Evolutionary conservation across 2,797 vertebrate species (phyloP).

Genomic region (Balearica regulorum): DNA sequence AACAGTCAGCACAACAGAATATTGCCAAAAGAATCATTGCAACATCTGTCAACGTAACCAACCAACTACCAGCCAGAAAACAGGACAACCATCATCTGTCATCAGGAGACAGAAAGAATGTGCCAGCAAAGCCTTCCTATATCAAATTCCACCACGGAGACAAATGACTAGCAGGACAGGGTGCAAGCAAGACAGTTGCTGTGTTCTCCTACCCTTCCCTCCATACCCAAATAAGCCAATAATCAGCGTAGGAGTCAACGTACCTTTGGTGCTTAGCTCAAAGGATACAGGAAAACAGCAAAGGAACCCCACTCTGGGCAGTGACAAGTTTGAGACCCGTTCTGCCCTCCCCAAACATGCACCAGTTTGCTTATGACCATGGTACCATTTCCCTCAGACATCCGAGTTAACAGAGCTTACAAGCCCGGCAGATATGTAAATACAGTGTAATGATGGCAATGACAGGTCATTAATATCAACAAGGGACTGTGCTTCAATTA

Average conservation of each 20-base stretch:
- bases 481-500: not conserved
- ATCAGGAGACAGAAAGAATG: not conserved
- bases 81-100: not conserved
- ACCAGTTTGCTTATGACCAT: accelerated
- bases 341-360: not conserved
- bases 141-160: not conserved
- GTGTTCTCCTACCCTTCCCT: not conserved
- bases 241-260: not conserved
- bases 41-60: conserved; percentile 63
- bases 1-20: conserved; percentile 57
- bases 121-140: not conserved
- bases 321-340: not conserved
- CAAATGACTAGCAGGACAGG: not conserved
- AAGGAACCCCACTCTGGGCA: not conserved
- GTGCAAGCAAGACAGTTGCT: not conserved
- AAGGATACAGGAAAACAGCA: not conserved
- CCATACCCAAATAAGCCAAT: not conserved
- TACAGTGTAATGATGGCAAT: not conserved
- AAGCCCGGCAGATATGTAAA: not conserved
- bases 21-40: conserved; percentile 63
- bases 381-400: not conserved
- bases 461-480: not conserved
- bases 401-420: not conserved
- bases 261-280: not conserved
- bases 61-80: conserved; percentile 21